Evolutionary conservation across 1,140 invertebrate genomes (phyloP).

Genomic region (Scaptomyza montana): DNA sequence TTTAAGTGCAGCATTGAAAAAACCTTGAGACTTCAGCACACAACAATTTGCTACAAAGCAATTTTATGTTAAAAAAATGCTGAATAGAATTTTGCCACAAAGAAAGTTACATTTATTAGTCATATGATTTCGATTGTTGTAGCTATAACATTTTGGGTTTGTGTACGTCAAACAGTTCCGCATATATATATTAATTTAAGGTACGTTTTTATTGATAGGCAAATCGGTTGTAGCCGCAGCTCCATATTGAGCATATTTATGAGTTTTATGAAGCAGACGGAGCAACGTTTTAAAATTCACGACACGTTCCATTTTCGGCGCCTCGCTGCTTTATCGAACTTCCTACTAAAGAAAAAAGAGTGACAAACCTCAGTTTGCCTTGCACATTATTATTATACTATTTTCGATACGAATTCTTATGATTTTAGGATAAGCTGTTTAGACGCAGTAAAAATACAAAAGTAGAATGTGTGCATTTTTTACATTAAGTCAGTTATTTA

Average conservation of each 20-base stretch:
- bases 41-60: conserved; percentile 18
- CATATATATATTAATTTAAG: conserved; percentile 26
- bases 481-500: not conserved
- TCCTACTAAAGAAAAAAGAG: conserved; percentile 46
- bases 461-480: too few relatives aligned
- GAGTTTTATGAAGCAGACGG: conserved; percentile 27
- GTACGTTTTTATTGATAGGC: conserved; percentile 46
- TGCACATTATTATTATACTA: conserved; percentile 46
- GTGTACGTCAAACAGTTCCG: conserved; percentile 31
- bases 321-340: conserved; percentile 58
- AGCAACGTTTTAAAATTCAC: conserved; percentile 65
- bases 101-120: conserved; percentile 10
- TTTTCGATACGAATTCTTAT: conserved; percentile 58
- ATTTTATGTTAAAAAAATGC: conserved; percentile 1
- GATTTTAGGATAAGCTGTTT: not conserved
- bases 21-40: conserved; percentile 41
- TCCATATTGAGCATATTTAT: conserved; percentile 29
- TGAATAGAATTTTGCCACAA: conserved; percentile 7
- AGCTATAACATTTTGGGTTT: not conserved
- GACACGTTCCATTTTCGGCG: conserved; percentile 68
- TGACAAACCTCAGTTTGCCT: conserved; percentile 46
- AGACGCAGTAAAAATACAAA: too few relatives aligned
- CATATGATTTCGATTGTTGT: conserved; percentile 10
- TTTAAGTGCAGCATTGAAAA: conserved; percentile 37
- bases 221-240: conserved; percentile 21